Evolutionary conservation across 2,888 invertebrate species (phyloP).

Genomic region (Cotesia congregata): DNA sequence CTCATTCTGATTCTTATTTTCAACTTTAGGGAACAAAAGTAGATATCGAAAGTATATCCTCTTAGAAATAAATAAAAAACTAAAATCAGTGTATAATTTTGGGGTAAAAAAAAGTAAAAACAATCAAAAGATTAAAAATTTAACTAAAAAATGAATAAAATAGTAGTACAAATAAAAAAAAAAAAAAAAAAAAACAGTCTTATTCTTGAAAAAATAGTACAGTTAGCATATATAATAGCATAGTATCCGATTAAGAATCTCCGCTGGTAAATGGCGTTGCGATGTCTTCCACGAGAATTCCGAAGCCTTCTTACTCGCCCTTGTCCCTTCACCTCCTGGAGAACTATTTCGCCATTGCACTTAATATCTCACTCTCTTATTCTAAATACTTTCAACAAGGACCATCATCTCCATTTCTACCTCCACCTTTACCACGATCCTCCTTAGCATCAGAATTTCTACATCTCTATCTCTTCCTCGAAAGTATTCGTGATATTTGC

Average conservation of each 20-base stretch:
- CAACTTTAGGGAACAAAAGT: too few relatives aligned
- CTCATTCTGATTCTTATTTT: too few relatives aligned
- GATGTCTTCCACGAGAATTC: slow-evolving; percentile 35
- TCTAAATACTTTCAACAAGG: not conserved
- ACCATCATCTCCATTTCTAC: not conserved
- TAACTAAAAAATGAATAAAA: not conserved
- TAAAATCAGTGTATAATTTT: not conserved
- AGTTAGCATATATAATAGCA: not conserved
- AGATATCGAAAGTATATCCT: too few relatives aligned
- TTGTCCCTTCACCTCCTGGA: not conserved
- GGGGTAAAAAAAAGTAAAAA: not conserved
- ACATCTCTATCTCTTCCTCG: slow-evolving; percentile 13
- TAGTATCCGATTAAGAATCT: slow-evolving; percentile 33
- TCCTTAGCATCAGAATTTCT: not conserved
- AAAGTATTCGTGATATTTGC: slow-evolving; percentile 22
- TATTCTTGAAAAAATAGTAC: slow-evolving; percentile 12
- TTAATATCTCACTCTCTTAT: slow-evolving; percentile 8
- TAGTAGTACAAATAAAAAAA: not conserved
- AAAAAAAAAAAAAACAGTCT: not conserved
- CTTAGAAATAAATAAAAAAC: not conserved
- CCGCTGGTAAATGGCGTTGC: slow-evolving; percentile 33
- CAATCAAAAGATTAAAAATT: not conserved
- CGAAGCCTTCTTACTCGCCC: slow-evolving; percentile 16
- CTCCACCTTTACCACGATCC: too few relatives aligned
- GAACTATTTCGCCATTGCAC: slow-evolving; percentile 2